Conservation (phyloP, 2,113 vertebrate species). For the Channa argus region DNA sequence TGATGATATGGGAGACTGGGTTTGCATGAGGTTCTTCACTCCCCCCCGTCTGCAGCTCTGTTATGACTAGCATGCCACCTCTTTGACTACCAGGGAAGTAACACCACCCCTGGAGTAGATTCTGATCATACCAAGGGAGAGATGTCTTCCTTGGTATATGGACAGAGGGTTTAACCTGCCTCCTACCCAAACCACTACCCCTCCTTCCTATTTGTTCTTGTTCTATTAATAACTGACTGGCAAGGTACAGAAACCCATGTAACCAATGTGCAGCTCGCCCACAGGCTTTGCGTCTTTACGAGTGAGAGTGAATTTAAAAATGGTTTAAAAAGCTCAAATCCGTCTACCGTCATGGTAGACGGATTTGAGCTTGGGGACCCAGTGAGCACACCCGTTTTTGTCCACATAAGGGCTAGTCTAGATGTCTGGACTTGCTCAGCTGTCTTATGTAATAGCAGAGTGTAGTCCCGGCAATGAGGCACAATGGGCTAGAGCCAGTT, state of each 20-base stretch:
- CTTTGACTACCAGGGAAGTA: slow-evolving; percentile 83
- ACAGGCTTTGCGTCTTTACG: slow-evolving; percentile 44
- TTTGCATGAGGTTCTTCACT: slow-evolving; percentile 80
- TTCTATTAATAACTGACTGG: slow-evolving; percentile 79
- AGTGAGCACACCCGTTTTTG: slow-evolving; percentile 63
- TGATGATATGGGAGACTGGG: slow-evolving; percentile 57
- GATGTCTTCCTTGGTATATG: slow-evolving; percentile 74
- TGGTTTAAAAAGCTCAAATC: slow-evolving; percentile 29
- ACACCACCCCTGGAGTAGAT: slow-evolving; percentile 82
- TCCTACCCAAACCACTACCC: slow-evolving; percentile 63
- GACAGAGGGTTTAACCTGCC: slow-evolving; percentile 74
- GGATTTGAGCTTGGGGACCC: slow-evolving; percentile 51
- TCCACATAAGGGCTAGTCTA: slow-evolving; percentile 73
- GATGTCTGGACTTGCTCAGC: slow-evolving; percentile 64
- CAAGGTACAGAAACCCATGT: slow-evolving; percentile 59
- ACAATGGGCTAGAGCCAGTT: slow-evolving; percentile 60
- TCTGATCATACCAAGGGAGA: slow-evolving; percentile 81
- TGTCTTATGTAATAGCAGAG: slow-evolving; percentile 75
- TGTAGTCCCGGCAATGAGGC: slow-evolving; percentile 70
- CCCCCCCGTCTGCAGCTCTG: slow-evolving; percentile 75
- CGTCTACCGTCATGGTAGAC: slow-evolving; percentile 52
- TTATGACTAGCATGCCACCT: slow-evolving; percentile 86
- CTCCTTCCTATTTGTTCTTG: slow-evolving; percentile 77
- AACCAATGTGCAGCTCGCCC: slow-evolving; percentile 65
- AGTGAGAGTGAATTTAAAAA: slow-evolving; percentile 23